These are phyloP conservation scores for Prionailurus bengalensis DNA, from an alignment of 2,113 vertebrate genomes.

Conservation along the genomic window DNA sequence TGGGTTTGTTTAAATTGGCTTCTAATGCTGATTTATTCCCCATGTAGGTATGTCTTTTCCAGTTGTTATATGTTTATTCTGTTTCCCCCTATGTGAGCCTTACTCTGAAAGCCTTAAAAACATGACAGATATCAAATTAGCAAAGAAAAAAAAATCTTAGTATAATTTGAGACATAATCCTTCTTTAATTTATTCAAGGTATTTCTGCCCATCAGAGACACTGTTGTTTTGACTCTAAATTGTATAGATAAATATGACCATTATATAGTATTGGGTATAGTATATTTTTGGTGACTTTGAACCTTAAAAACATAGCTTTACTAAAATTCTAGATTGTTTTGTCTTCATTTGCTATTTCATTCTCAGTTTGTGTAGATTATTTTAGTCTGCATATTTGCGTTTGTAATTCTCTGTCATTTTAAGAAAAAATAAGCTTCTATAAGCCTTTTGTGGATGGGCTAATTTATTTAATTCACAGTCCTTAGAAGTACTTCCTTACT, in stretches of 20 bases:
- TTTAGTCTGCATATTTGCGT: slow-evolving; percentile 46
- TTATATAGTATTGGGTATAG: not conserved
- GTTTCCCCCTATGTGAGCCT: not conserved
- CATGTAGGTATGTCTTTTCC: not conserved
- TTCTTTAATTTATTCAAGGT: slow-evolving; percentile 2
- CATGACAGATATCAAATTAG: not conserved
- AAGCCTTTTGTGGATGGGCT: slow-evolving; percentile 9
- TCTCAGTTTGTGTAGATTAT: not conserved
- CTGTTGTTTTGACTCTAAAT: not conserved
- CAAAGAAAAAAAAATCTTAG: slow-evolving; percentile 53
- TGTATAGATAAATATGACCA: slow-evolving; percentile 5
- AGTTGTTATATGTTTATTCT: not conserved
- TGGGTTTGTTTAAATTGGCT: slow-evolving; percentile 19
- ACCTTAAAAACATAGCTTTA: slow-evolving; percentile 9
- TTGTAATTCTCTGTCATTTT: slow-evolving; percentile 58
- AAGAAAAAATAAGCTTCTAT: slow-evolving; percentile 10
- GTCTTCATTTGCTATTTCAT: slow-evolving; percentile 32
- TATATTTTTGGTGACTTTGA: slow-evolving; percentile 4
- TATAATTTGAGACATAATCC: slow-evolving; percentile 13
- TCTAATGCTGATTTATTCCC: slow-evolving; percentile 18
- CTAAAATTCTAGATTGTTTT: slow-evolving; percentile 52
- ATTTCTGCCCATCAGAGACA: slow-evolving; percentile 25
- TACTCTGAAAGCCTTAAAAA: slow-evolving; percentile 22
- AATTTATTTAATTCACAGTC: slow-evolving; percentile 58
- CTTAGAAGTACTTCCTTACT: slow-evolving; percentile 43